These are phyloP conservation scores for Malurus alboscapulatus DNA, from an alignment of 2,113 vertebrate genomes.

Conservation along the genomic window DNA sequence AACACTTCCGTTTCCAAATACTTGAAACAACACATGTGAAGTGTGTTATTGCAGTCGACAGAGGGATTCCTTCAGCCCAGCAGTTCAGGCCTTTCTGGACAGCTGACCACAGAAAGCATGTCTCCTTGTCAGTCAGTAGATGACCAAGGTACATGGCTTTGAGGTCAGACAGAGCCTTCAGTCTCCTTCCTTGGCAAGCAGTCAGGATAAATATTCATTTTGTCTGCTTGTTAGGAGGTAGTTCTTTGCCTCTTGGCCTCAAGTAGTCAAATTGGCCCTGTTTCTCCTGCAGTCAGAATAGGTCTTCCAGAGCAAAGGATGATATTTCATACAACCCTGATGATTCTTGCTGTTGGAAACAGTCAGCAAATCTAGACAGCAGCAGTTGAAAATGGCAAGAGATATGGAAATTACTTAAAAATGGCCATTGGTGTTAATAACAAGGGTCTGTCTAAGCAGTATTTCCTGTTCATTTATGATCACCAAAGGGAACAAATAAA, in stretches of 20 bases:
- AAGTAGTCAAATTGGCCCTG: neutral
- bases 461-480: neutral
- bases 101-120: neutral
- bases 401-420: neutral
- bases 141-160: neutral
- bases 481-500: neutral
- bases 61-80: neutral
- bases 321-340: neutral
- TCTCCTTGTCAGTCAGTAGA: neutral
- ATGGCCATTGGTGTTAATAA: neutral
- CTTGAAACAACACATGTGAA: accelerated
- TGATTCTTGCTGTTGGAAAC: neutral
- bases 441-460: neutral
- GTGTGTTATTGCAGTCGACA: neutral
- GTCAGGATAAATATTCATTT: neutral
- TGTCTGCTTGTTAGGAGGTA: neutral
- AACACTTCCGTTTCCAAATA: neutral
- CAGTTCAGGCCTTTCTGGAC: neutral
- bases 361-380: neutral
- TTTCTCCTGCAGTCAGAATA: neutral
- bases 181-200: neutral
- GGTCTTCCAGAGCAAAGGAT: neutral
- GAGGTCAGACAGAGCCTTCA: neutral
- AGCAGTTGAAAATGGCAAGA: neutral
- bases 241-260: neutral